phyloP scores from a whole-genome alignment of 2,797 vertebrate species.

The Chromis chromis region DNA sequence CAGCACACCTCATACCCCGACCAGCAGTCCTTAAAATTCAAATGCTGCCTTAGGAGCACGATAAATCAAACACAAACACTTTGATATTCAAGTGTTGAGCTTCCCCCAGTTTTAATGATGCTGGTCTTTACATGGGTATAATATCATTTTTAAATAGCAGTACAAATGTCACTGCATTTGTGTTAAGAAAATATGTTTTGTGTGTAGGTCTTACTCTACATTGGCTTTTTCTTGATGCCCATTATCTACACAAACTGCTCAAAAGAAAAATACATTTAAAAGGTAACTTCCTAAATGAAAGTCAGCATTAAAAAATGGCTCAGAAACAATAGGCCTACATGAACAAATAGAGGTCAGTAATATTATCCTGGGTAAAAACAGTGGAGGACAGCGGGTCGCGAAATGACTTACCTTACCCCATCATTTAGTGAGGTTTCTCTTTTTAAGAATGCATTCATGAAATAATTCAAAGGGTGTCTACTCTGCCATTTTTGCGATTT shows the following conservation, averaged over 20 bases:
- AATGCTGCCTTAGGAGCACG: slow-evolving; percentile 33
- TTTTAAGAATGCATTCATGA: too few relatives aligned
- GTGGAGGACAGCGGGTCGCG: too few relatives aligned
- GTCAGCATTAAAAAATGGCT: too few relatives aligned
- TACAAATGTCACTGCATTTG: not conserved
- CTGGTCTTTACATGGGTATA: not conserved
- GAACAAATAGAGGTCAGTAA: not conserved
- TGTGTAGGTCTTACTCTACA: not conserved
- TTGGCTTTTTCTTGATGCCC: not conserved
- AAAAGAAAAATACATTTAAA: not conserved
- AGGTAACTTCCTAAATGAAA: not conserved
- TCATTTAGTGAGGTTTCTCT: too few relatives aligned
- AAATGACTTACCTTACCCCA: too few relatives aligned
- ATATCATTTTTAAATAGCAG: not conserved
- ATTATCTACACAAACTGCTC: not conserved
- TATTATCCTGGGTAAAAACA: too few relatives aligned
- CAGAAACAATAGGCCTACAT: not conserved
- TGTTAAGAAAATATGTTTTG: not conserved
- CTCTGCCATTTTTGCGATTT: too few relatives aligned
- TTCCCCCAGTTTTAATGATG: not conserved
- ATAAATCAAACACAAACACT: slow-evolving; percentile 39
- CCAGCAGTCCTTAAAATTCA: slow-evolving; percentile 56
- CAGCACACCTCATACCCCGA: slow-evolving; percentile 83
- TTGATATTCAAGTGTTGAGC: not conserved
- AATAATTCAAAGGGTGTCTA: too few relatives aligned